A percentile compares a stretch with the other conserved stretches of the same genome.
Evolutionary conservation across 2,797 vertebrate genomes (phyloP).

Genomic region (Lutjanus argentimaculatus): DNA sequence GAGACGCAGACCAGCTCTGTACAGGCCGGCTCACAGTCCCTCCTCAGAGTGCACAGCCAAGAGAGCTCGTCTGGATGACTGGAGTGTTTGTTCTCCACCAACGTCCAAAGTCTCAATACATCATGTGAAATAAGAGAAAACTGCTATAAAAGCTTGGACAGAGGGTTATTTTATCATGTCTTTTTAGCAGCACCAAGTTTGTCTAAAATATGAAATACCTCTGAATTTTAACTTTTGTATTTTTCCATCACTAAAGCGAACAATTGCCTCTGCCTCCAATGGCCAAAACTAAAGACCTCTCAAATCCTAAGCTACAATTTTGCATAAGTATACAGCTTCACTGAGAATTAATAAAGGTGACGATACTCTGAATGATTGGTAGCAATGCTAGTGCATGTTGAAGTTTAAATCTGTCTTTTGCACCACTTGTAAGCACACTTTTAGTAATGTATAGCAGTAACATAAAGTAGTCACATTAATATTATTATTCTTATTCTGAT

Average conservation of each 20-base stretch:
- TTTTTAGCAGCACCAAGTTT: background rate
- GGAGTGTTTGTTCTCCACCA: conserved; percentile 32
- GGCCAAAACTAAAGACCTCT: background rate
- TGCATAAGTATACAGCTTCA: background rate
- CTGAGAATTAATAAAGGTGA: background rate
- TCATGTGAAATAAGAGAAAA: background rate
- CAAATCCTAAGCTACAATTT: background rate
- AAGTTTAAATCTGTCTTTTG: background rate
- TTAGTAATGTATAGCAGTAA: background rate
- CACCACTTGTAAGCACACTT: background rate
- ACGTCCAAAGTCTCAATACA: background rate
- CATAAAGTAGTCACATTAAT: background rate
- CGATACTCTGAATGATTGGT: background rate
- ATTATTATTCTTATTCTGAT: background rate
- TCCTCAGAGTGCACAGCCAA: conserved; percentile 73
- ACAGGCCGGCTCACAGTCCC: conserved; percentile 72
- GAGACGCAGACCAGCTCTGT: background rate
- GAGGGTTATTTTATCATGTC: background rate
- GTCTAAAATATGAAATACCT: background rate
- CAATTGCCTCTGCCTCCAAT: background rate
- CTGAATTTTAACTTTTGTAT: conserved; percentile 3
- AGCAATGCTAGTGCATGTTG: conserved; percentile 11
- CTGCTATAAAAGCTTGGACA: background rate
- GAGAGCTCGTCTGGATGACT: conserved; percentile 69
- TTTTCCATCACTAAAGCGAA: background rate